Evolutionary conservation across 2,113 vertebrate genomes (phyloP).

Genomic region (Chroicocephalus ridibundus): DNA sequence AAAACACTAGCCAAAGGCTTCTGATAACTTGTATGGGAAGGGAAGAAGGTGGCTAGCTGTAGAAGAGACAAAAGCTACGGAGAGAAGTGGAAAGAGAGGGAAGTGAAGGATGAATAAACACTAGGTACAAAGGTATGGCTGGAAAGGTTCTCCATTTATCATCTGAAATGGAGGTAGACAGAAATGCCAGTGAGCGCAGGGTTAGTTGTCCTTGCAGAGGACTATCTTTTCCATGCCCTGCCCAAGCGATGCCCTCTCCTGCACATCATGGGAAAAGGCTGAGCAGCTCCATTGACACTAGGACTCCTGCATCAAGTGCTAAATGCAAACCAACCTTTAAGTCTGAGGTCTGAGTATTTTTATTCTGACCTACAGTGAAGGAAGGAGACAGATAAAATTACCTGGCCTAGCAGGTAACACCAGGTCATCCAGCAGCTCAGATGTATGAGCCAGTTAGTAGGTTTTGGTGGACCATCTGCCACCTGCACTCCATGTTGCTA

Average conservation of each 20-base stretch:
- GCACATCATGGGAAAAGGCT: not conserved
- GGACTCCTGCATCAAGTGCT: too few species aligned
- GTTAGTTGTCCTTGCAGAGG: not conserved
- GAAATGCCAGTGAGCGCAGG: not conserved
- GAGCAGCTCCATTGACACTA: not conserved
- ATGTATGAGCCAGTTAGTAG: not conserved
- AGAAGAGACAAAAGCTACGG: not conserved
- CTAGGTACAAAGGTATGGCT: not conserved
- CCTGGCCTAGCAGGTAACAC: not conserved
- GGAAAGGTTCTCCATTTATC: not conserved
- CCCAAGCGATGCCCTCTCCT: not conserved
- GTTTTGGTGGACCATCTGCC: not conserved
- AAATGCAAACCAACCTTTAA: not conserved
- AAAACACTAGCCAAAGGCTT: not conserved
- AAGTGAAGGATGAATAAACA: not conserved
- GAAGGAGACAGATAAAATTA: not conserved
- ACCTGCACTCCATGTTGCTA: not conserved
- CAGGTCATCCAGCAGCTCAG: not conserved
- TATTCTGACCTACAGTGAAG: not conserved
- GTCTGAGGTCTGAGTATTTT: not conserved
- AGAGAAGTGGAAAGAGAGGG: not conserved
- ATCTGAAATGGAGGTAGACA: not conserved
- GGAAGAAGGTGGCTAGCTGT: not conserved
- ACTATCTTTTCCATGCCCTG: not conserved
- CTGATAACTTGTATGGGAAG: not conserved